phyloP scores from a whole-genome alignment of 2,888 invertebrate genomes.

The Acrobasis consociella region DNA sequence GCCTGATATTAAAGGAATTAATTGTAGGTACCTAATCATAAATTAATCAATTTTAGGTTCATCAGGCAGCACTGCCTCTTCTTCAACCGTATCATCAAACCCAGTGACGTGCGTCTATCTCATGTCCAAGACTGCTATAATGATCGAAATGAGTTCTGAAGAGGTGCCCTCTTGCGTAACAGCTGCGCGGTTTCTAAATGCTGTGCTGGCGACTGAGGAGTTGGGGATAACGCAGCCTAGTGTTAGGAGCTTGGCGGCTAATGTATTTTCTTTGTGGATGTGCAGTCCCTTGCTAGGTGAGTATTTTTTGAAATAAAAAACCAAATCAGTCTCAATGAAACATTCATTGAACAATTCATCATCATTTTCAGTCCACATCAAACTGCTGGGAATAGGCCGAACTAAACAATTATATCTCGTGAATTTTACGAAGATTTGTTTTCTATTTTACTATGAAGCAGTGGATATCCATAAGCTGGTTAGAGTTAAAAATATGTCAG shows the following conservation, averaged over 20 bases:
- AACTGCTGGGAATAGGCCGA: no score
- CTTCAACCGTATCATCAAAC: constrained; percentile 68
- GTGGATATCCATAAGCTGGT: no score
- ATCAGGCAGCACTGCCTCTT: constrained; percentile 73
- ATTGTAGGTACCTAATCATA: no score
- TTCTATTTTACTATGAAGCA: no score
- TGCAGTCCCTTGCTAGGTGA: constrained; percentile 93
- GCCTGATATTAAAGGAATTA: no score
- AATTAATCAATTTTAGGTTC: constrained; percentile 52
- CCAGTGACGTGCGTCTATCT: constrained; percentile 90
- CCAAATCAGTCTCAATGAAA: no score
- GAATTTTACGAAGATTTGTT: no score
- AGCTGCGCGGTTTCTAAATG: constrained; percentile 64
- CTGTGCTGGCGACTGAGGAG: constrained; percentile 82
- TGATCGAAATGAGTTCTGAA: constrained; percentile 88
- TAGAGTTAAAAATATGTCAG: no score
- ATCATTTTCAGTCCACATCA: no score
- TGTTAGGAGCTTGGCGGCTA: constrained; percentile 88
- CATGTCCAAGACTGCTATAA: constrained; percentile 91
- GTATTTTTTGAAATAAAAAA: constrained; percentile 22
- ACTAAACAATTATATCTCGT: no score
- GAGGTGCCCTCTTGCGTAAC: constrained; percentile 70
- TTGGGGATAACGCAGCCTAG: constrained; percentile 89
- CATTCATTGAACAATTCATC: no score
- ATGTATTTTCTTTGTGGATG: constrained; percentile 97